These are phyloP conservation scores for Cyprinodon tularosa DNA, from an alignment of 2,113 vertebrate genomes.

Conservation along the genomic window DNA sequence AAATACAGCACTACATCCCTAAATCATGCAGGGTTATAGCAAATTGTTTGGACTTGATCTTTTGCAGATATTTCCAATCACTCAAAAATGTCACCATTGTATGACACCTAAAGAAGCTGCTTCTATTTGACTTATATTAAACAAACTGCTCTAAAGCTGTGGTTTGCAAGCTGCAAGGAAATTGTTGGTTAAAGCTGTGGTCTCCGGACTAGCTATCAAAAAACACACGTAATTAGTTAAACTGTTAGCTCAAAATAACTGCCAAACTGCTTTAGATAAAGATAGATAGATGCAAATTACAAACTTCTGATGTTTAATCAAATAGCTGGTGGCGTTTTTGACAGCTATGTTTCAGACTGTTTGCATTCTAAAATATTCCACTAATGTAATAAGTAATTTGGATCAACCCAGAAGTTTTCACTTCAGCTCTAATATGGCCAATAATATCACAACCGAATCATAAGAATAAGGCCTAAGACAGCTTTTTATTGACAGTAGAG, in stretches of 20 bases:
- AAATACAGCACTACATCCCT: neutral
- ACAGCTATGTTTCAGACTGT: no score
- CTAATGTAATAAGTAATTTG: no score
- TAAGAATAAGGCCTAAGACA: no score
- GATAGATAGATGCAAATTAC: no score
- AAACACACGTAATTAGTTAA: neutral
- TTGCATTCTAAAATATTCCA: no score
- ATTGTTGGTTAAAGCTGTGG: neutral
- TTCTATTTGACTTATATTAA: neutral
- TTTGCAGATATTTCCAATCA: neutral
- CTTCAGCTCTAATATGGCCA: no score
- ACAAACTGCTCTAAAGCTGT: neutral
- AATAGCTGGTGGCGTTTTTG: no score
- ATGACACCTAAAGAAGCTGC: neutral
- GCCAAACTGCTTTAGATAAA: no score
- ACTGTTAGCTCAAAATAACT: neutral
- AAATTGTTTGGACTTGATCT: neutral
- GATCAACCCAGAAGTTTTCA: no score
- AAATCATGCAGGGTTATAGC: neutral
- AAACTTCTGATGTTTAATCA: no score
- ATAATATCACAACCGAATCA: no score
- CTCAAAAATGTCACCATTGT: neutral
- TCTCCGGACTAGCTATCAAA: neutral
- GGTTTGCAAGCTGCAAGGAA: neutral
- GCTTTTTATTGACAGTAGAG: no score